These are phyloP conservation scores for Ophraella communa DNA, from an alignment of 2,888 invertebrate genomes.

Conservation along the genomic window DNA sequence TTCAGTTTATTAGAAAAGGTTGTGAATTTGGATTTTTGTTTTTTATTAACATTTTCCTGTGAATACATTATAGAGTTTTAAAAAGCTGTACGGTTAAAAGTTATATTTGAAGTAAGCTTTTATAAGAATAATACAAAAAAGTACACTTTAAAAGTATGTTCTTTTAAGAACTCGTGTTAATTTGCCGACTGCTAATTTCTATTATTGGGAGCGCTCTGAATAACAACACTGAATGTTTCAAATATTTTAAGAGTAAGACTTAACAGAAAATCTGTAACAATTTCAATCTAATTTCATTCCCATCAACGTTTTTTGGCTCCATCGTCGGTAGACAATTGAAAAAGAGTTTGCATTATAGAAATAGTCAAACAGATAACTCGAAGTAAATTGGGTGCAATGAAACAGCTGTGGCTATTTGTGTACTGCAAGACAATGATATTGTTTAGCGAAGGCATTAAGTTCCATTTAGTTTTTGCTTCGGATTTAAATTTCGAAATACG, in stretches of 20 bases:
- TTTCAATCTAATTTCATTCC: not conserved
- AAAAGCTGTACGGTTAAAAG: not conserved
- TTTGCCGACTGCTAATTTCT: too few relatives aligned
- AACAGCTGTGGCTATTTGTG: conserved; percentile 19
- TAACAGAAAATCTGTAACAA: not conserved
- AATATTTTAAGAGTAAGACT: not conserved
- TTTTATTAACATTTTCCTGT: not conserved
- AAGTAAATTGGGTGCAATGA: conserved; percentile 9
- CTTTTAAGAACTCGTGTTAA: too few relatives aligned
- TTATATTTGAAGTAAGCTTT: not conserved
- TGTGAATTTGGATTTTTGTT: not conserved
- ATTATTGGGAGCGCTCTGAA: too few relatives aligned
- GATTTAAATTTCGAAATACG: not conserved
- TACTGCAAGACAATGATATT: conserved; percentile 14
- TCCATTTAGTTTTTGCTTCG: not conserved
- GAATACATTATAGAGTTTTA: not conserved
- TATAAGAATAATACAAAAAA: too few relatives aligned
- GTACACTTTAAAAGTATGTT: too few relatives aligned
- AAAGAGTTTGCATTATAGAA: conserved; percentile 1
- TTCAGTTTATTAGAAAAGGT: conserved; percentile 17
- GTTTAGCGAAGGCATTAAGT: not conserved
- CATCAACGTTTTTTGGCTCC: not conserved
- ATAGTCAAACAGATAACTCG: conserved; percentile 12
- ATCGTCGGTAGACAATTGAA: not conserved
- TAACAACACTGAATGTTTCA: not conserved